These are phyloP conservation scores for Hemibagrus guttatus DNA, from an alignment of 2,797 vertebrate genomes.

Conservation along the genomic window DNA sequence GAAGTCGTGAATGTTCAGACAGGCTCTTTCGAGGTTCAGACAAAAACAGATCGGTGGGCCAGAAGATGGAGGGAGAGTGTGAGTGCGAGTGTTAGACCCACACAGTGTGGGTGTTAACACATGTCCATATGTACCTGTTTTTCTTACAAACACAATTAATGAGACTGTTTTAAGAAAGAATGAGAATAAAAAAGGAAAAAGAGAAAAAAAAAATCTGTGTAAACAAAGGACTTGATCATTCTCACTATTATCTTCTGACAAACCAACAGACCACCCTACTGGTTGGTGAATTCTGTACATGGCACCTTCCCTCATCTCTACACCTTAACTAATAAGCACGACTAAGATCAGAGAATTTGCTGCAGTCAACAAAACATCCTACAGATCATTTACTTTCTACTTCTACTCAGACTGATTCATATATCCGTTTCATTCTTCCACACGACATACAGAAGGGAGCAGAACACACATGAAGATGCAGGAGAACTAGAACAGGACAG, in stretches of 20 bases:
- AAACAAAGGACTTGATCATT: neutral
- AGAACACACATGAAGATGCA: conserved; percentile 2
- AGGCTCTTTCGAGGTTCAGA: conserved; percentile 23
- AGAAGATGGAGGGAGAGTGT: conserved; percentile 21
- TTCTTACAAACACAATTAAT: conserved; percentile 26
- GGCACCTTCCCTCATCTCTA: neutral
- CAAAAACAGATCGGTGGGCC: conserved; percentile 34
- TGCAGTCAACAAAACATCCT: neutral
- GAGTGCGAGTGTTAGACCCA: conserved; percentile 37
- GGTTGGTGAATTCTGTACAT: neutral
- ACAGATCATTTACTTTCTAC: no score
- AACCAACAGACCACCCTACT: neutral
- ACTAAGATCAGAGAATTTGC: neutral
- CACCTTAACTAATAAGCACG: neutral
- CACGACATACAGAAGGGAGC: neutral
- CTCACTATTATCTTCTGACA: neutral
- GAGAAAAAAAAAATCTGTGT: neutral
- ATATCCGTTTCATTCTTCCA: neutral
- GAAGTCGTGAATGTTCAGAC: conserved; percentile 42
- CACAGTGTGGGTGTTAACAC: conserved; percentile 58
- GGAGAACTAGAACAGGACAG: conserved; percentile 17
- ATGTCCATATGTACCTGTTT: conserved; percentile 38
- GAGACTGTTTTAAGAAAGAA: conserved; percentile 5
- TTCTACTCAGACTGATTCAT: neutral
- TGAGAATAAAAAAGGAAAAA: neutral